Base-by-base conservation (phyloP, 1,140 invertebrate species). In the Musca domestica region DNA sequence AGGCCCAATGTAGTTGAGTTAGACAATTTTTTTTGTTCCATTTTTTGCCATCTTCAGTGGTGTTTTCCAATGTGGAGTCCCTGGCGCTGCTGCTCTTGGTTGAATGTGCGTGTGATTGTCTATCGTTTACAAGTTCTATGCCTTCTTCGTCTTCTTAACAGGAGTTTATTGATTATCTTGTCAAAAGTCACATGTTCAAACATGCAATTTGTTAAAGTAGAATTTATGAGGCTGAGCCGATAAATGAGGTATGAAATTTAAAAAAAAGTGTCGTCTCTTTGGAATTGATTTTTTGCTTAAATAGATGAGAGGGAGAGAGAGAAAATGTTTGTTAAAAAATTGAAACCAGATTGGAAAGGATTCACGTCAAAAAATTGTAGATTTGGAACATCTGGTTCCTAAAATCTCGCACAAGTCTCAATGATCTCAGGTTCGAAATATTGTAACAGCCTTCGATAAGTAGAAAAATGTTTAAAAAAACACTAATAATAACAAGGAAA, bases 151-250 rank as follows among this genome's bases (percentile, higher is more conserved):
- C 49, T 52, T 54, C 34, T 41, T 41, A 41, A 41, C 34, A 41
- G 34, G 34, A 41, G 34, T 41, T 58, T 58, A 58, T 58, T 58
- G 54, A 58, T 58, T 58, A 58, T 58, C 54, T 27, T 58, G 54
- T 58, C 54, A 58, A 58, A 58, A 58, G 54, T 58, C 54, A 58
- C 54, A 58, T 58, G 54, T 58, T 58, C 27, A 27, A 30, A 58
- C 54, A 58, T 58, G 54, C 54, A 58, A 58, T 58, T 58, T 58
- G 54, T 58, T 58, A 58, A 58, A 25, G 27, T 27, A 27, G 23
- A 58, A 58, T 58, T 58, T 58, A 58, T 58, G 54, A 58, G 54
- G 34, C 34, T 41, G 34, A 41, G 34, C 34, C 34, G 34, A 41
- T 41, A 41, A 41, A 41, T 41, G 34, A 41, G 12, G 34, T 41